Percentiles rank a stretch among this genome's conserved stretches.
Evolutionary conservation across 92 coral and sea anemone species (phyloP).

Genomic region (Scolanthus callimorphus): DNA sequence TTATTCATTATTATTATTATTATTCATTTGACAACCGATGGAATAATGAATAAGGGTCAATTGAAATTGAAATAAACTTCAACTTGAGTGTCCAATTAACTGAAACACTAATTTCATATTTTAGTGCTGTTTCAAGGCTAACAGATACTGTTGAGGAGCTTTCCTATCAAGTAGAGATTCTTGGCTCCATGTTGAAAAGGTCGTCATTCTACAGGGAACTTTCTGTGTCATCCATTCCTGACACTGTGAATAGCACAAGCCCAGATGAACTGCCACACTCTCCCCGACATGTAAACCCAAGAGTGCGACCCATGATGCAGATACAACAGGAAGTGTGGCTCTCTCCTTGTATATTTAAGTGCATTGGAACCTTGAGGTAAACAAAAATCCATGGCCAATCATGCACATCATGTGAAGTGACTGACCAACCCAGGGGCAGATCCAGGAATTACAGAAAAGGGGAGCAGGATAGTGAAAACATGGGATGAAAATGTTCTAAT

Average conservation of each 20-base stretch:
- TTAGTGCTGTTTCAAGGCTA: constrained; percentile 88
- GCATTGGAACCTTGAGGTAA: constrained; percentile 96
- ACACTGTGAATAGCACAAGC: constrained; percentile 69
- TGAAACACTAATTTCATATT: too few relatives aligned
- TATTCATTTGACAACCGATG: too few relatives aligned
- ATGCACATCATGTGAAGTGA: too few relatives aligned
- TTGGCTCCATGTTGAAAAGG: constrained; percentile 67
- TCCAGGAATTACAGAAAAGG: too few relatives aligned
- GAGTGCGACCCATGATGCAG: constrained; percentile 68
- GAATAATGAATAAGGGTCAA: too few relatives aligned
- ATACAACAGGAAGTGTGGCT: constrained; percentile 87
- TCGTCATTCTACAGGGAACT: constrained; percentile 75
- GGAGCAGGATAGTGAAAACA: too few relatives aligned
- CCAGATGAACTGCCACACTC: constrained; percentile 77
- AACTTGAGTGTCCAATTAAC: too few relatives aligned
- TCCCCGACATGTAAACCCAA: constrained; percentile 52
- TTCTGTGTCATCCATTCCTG: constrained; percentile 92
- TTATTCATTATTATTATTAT: too few relatives aligned
- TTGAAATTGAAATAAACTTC: too few relatives aligned
- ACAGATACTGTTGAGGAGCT: constrained; percentile 88
- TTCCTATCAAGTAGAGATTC: constrained; percentile 84
- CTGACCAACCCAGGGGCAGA: too few relatives aligned
- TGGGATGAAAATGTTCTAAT: too few relatives aligned
- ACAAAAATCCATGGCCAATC: too few relatives aligned
- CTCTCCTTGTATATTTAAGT: constrained; percentile 92